Conservation (phyloP, 2,113 vertebrate species). For the Hemibates koningsi region DNA sequence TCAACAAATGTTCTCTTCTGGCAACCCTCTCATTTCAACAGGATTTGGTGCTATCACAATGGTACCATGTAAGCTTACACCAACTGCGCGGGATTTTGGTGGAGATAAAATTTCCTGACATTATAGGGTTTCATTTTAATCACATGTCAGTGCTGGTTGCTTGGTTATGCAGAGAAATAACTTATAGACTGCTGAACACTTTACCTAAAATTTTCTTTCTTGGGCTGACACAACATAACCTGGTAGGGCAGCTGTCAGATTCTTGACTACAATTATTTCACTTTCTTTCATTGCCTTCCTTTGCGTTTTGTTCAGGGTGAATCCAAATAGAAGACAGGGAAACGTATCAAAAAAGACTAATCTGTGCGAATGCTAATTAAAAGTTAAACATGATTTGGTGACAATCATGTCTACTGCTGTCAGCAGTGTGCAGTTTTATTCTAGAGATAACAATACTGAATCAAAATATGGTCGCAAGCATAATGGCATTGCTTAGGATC, state of each 20-base stretch:
- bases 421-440: not conserved
- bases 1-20: slow-evolving; percentile 40
- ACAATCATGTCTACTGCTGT: not conserved
- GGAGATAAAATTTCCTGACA: not conserved
- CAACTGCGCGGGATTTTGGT: slow-evolving; percentile 27
- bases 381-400: not conserved
- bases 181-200: not conserved
- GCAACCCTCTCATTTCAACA: not conserved
- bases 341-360: not conserved
- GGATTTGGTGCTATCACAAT: slow-evolving; percentile 12
- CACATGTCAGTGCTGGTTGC: not conserved
- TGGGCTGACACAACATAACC: not conserved
- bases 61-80: slow-evolving; percentile 5
- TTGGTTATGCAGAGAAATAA: not conserved
- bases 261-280: not conserved
- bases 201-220: not conserved
- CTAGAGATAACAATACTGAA: not conserved
- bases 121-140: not conserved
- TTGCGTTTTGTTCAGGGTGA: not conserved
- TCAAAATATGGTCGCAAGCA: not conserved
- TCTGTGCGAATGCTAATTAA: not conserved
- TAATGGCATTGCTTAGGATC: not conserved
- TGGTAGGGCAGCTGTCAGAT: not conserved
- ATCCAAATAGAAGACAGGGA: not conserved
- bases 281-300: not conserved